Evolutionary conservation across 2,888 invertebrate species (phyloP).

Genomic region (Thecophora atra): DNA sequence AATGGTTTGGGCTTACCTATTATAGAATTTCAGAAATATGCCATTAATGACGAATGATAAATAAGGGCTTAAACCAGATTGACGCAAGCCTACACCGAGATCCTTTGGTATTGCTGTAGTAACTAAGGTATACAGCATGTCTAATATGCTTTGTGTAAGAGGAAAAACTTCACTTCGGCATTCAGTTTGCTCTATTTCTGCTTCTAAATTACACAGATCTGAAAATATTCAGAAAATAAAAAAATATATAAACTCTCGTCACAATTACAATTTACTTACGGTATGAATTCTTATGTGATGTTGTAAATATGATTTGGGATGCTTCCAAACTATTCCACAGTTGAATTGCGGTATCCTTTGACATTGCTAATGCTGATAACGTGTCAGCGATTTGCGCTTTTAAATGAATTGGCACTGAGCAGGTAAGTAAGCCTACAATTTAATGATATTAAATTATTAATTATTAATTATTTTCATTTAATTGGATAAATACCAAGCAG

Average conservation of each 20-base stretch:
- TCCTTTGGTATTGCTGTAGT: conserved; percentile 76
- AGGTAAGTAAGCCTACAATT: conserved; percentile 78
- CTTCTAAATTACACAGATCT: conserved; percentile 71
- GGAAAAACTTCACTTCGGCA: conserved; percentile 90
- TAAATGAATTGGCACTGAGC: conserved; percentile 84
- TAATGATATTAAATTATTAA: not conserved
- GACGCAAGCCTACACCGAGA: conserved; percentile 82
- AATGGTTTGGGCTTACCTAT: conserved; percentile 47
- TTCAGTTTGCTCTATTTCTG: conserved; percentile 92
- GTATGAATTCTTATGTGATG: conserved; percentile 72
- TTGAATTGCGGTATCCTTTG: conserved; percentile 78
- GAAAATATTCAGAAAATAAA: conserved; percentile 17
- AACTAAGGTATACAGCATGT: conserved; percentile 78
- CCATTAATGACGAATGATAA: conserved; percentile 81
- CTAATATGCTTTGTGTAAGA: conserved; percentile 82
- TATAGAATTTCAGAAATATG: conserved; percentile 82
- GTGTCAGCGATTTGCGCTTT: conserved; percentile 86
- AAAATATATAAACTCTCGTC: not conserved
- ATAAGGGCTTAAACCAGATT: conserved; percentile 90
- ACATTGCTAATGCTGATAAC: conserved; percentile 81
- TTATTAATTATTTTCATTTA: not conserved
- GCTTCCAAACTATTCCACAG: conserved; percentile 89
- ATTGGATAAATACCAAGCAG: conserved; percentile 71
- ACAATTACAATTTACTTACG: conserved; percentile 37
- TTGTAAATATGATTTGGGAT: conserved; percentile 79